Conservation (phyloP, 2,797 vertebrate genomes). For the Acipenser transmontanus region DNA sequence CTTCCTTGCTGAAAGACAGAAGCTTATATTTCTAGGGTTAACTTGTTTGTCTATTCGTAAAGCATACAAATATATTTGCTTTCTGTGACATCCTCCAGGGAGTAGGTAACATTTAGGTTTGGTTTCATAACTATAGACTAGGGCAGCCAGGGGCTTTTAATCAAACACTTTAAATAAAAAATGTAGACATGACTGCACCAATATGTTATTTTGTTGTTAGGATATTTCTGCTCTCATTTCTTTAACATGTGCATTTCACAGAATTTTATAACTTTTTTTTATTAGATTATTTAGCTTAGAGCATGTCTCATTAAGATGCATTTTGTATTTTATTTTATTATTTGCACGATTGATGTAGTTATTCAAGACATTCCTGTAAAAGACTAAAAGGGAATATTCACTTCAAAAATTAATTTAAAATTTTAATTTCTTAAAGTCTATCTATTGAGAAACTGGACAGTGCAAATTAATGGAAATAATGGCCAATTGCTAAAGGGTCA, state of each 20-base stretch:
- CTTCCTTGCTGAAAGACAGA: background rate
- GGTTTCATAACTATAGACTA: slow-evolving; percentile 41
- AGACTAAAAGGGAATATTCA: too few species aligned
- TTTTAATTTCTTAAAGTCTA: too few species aligned
- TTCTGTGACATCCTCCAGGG: slow-evolving; percentile 1
- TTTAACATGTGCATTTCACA: slow-evolving; percentile 38
- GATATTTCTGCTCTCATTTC: slow-evolving; percentile 56
- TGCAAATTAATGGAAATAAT: slow-evolving; percentile 12
- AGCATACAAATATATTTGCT: background rate
- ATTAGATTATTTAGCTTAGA: slow-evolving; percentile 55
- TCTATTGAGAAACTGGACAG: slow-evolving; percentile 12
- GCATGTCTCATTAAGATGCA: slow-evolving; percentile 40
- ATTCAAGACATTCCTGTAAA: too few species aligned
- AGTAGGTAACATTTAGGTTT: slow-evolving; percentile 6
- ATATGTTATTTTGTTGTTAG: slow-evolving; percentile 42
- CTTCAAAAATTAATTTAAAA: too few species aligned
- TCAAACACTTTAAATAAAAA: slow-evolving; percentile 26
- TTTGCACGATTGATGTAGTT: too few species aligned
- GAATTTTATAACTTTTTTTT: slow-evolving; percentile 52
- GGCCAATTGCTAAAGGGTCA: background rate
- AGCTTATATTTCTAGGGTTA: slow-evolving; percentile 1
- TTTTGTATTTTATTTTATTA: too few species aligned
- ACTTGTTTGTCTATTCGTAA: background rate
- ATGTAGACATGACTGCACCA: slow-evolving; percentile 26
- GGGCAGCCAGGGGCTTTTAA: slow-evolving; percentile 45